Evolutionary conservation across 2,113 vertebrate genomes (phyloP), one percentile per base, ranked within the genome.

Genomic region (Megaptera novaeangliae): DNA sequence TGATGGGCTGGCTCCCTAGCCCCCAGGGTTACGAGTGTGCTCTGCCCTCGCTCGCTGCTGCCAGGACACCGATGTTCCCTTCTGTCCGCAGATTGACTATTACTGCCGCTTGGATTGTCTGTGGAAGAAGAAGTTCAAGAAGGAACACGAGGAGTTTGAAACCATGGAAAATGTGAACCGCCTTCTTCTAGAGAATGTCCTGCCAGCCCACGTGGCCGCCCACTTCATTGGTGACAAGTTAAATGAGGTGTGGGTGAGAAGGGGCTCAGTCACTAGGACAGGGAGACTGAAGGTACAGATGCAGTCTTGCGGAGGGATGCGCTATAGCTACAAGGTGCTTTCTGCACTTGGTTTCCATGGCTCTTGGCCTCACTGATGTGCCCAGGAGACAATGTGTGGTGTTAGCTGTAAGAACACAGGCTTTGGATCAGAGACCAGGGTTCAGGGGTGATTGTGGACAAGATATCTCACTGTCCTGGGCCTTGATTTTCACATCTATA

Each of bases 141-240:
- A 99, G 27, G 99, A 99, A 66, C 99, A 99, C 1, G 99, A 99
- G 13, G 99, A 99, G 95, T 99, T 99, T 64, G 99, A 99, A 98
- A 99, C 99, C 1, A 99, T 99, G 98, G 99, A 99, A 98, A 99
- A 99, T 0, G 99, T 99, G 84, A 99, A 99, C 97, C 99, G 99
- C 41, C 99, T 99, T 15, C 98, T 99, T 81, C 98, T 99, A 98
- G 99, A 99, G 98, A 99, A 99, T 0, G 99, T 99, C 7, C 99
- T 99, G 96, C 99, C 99, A 0, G 99, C 99, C 12, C 99, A 99
- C 0, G 99, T 99, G 78, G 99, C 99, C 0, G 98, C 99, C 0
- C 99, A 99, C 98, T 99, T 99, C 97, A 99, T 99, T 1, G 99
- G 99, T 6, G 99, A 99, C 98, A 99, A 99, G 97, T 98, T 99